Evolutionary conservation across 2,888 invertebrate genomes (phyloP), one percentile per base, ranked within the genome.

Genomic region (Creontiades dilutus): DNA sequence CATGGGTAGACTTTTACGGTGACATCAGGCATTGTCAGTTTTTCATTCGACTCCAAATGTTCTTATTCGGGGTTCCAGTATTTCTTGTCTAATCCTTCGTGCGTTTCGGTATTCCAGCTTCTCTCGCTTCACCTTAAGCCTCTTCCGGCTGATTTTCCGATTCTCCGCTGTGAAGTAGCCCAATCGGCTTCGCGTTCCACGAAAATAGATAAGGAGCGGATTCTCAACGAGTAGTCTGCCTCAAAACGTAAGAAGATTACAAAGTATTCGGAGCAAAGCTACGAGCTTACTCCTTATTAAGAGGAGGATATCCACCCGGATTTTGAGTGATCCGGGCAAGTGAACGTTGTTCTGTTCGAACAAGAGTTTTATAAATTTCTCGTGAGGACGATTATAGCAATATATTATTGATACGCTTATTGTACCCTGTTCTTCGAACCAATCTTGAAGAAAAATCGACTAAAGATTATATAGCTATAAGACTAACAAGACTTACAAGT

Each of bases 181-280:
- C 12, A 68, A 68, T 68, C 68, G 68, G 68, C 68, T 68, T 19
- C 68, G 19, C 23, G 23, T 68, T 0, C 68, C 68, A 23, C 23
- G 23, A 68, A 68, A 68, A 68, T 23, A 68, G 68, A 68, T 68
- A 68, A 19, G 19, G 68, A 68, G 68, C 23, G 68, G 68, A 68
- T 68, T 68, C 23, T 19, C 23, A 23, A 37, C 0, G 68, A 68
- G 68, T 27, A 19, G 68, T 11, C 68, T 68, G 68, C 12, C 68
- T 68, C 23, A 68, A 68, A 68, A 68, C 68, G 11, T 68, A 68
- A 68, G 68, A 5, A 68, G 68, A 68, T 68, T 68, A 68, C 68
- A 19, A 68, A 23, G 68, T 68, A 68, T 68, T 68, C 12, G 68
- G 12, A 68, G 68, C 68, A 23, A 68, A 68, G 68, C 68, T 27